phyloP scores from a whole-genome alignment of 2,797 vertebrate species.

The Microhierax caerulescens region DNA sequence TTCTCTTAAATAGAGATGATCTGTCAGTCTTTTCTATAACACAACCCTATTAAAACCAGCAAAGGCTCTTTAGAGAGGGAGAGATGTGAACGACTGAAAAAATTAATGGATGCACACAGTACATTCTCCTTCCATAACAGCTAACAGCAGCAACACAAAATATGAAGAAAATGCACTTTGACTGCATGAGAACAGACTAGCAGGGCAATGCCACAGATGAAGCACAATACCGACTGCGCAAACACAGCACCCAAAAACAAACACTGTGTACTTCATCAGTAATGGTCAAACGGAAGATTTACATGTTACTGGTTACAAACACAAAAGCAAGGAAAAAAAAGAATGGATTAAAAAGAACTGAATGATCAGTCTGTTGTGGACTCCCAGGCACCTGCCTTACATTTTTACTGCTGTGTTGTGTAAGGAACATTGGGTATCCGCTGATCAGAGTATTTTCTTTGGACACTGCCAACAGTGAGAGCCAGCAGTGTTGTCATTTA shows the following conservation, averaged over 20 bases:
- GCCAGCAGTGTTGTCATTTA: background rate
- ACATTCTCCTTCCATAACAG: background rate
- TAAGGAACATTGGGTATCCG: background rate
- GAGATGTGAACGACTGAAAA: background rate
- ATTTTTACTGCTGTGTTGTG: background rate
- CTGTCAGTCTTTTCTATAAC: background rate
- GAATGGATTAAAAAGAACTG: background rate
- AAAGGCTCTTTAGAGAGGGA: constrained; percentile 17
- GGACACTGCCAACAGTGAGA: background rate
- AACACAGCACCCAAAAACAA: background rate
- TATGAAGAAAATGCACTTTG: background rate
- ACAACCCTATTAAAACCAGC: background rate
- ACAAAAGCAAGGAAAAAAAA: background rate
- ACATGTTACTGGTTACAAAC: background rate
- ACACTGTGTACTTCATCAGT: background rate
- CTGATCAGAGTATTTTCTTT: background rate
- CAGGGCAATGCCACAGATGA: background rate
- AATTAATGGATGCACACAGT: background rate
- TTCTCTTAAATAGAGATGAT: background rate
- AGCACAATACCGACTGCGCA: background rate
- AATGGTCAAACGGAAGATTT: background rate
- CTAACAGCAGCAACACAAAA: constrained; percentile 6
- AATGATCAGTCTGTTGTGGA: background rate
- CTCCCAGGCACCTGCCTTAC: constrained; percentile 36
- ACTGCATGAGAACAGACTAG: background rate